A percentile compares a stretch with the other conserved stretches of the same genome.
These are phyloP conservation scores for Triplophysa tibetana DNA, from an alignment of 2,113 vertebrate species.

Conservation along the genomic window DNA sequence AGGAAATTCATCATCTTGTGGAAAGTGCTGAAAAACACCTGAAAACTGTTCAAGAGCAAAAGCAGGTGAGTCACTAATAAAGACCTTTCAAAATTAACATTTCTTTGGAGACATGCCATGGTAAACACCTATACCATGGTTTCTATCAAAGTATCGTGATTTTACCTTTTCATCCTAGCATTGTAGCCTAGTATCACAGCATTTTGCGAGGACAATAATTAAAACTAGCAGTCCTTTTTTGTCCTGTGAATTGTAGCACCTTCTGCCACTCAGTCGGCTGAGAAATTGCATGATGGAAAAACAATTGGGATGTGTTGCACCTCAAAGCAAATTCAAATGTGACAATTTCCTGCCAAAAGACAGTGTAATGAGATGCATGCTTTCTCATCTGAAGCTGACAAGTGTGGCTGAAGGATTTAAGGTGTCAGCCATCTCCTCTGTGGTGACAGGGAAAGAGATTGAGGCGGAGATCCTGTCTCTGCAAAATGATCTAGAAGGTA, in stretches of 20 bases:
- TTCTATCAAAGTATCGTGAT: not conserved
- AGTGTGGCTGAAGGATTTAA: conserved; percentile 64
- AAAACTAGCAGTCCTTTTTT: conserved; percentile 1
- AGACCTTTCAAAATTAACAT: not conserved
- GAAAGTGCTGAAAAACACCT: conserved; percentile 53
- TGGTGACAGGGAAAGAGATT: conserved; percentile 73
- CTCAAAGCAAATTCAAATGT: conserved; percentile 38
- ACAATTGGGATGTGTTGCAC: conserved; percentile 9
- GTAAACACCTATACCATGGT: not conserved
- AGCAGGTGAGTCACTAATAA: conserved; percentile 59
- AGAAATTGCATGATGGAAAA: not conserved
- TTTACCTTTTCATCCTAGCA: not conserved
- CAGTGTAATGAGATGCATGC: conserved; percentile 30
- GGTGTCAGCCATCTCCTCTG: conserved; percentile 63
- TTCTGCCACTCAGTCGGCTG: conserved; percentile 4
- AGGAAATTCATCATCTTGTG: conserved; percentile 52
- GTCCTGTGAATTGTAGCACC: conserved; percentile 11
- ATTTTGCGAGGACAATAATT: not conserved
- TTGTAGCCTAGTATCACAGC: not conserved
- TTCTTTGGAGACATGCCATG: not conserved
- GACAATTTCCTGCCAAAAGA: conserved; percentile 40
- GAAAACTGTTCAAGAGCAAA: conserved; percentile 54
- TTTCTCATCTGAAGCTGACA: conserved; percentile 65
- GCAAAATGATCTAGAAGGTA: conserved; percentile 79
- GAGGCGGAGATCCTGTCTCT: conserved; percentile 70